Percentiles rank a stretch among this genome's conserved stretches.
Conservation (phyloP, 2,113 vertebrate species). For the Dolichotis patagonum region DNA sequence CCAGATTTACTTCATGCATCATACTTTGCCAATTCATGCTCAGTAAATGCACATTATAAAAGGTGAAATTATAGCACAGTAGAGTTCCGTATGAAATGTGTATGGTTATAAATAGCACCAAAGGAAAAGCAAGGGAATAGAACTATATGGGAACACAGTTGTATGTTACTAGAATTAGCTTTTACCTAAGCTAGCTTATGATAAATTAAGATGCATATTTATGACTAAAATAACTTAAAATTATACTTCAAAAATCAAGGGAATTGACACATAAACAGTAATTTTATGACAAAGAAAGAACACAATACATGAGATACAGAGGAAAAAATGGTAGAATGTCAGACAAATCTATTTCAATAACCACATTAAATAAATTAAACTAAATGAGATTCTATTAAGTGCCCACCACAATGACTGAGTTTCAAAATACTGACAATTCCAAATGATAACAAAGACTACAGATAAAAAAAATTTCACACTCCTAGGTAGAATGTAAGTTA, state of each 20-base stretch:
- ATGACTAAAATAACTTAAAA: constrained; percentile 4
- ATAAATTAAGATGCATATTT: not conserved
- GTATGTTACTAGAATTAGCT: not conserved
- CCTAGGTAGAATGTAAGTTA: not conserved
- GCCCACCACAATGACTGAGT: not conserved
- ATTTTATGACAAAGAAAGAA: not conserved
- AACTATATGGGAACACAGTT: not conserved
- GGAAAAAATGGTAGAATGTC: not conserved
- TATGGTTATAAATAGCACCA: not conserved
- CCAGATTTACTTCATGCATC: not conserved
- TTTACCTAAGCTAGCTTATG: not conserved
- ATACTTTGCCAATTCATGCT: not conserved
- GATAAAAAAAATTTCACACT: not conserved
- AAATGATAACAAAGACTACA: not conserved
- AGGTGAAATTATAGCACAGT: not conserved
- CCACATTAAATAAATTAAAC: not conserved
- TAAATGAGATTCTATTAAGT: not conserved
- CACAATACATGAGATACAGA: not conserved
- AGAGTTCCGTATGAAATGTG: not conserved
- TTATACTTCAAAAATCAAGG: not conserved
- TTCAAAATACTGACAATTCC: not conserved
- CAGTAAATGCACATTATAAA: not conserved
- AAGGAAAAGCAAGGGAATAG: not conserved
- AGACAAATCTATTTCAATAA: not conserved
- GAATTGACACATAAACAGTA: not conserved